These are phyloP conservation scores for Symphodus melops DNA, from an alignment of 2,113 vertebrate genomes.

Conservation along the genomic window DNA sequence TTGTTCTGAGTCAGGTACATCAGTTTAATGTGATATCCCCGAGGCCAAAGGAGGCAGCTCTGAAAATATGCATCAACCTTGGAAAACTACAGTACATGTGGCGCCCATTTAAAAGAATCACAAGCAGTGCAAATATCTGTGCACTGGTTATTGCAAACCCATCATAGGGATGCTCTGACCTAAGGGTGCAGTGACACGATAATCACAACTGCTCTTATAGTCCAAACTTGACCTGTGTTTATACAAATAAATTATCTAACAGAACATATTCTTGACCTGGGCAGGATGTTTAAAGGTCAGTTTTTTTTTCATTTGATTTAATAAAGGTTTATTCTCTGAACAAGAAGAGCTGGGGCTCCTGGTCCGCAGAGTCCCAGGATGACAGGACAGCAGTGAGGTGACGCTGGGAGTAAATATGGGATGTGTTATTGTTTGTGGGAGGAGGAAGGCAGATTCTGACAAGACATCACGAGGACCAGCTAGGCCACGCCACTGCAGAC, in stretches of 20 bases:
- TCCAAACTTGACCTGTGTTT: neutral
- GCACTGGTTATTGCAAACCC: slow-evolving; percentile 1
- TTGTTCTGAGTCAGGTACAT: slow-evolving; percentile 43
- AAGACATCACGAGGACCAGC: slow-evolving; percentile 65
- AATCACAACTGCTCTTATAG: slow-evolving; percentile 10
- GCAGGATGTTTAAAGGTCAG: neutral
- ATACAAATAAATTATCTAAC: neutral
- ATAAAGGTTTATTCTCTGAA: slow-evolving; percentile 9
- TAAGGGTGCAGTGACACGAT: neutral
- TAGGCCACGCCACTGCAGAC: slow-evolving; percentile 57
- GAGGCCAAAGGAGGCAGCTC: slow-evolving; percentile 28
- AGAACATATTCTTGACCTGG: neutral
- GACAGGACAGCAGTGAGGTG: slow-evolving; percentile 19
- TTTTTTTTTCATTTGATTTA: neutral
- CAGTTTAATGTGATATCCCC: slow-evolving; percentile 35
- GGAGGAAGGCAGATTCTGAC: slow-evolving; percentile 31
- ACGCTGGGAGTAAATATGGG: slow-evolving; percentile 26
- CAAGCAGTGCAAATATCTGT: slow-evolving; percentile 6
- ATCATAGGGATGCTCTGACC: slow-evolving; percentile 8
- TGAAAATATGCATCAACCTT: slow-evolving; percentile 28
- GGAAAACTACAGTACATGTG: slow-evolving; percentile 23
- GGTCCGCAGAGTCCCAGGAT: neutral
- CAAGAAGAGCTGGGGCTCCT: slow-evolving; percentile 19
- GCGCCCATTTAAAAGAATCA: slow-evolving; percentile 12
- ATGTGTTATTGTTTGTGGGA: neutral